Evolutionary conservation across 2,113 vertebrate species (phyloP), one percentile per base, ranked within the genome.

Genomic region (Sturnira hondurensis): DNA sequence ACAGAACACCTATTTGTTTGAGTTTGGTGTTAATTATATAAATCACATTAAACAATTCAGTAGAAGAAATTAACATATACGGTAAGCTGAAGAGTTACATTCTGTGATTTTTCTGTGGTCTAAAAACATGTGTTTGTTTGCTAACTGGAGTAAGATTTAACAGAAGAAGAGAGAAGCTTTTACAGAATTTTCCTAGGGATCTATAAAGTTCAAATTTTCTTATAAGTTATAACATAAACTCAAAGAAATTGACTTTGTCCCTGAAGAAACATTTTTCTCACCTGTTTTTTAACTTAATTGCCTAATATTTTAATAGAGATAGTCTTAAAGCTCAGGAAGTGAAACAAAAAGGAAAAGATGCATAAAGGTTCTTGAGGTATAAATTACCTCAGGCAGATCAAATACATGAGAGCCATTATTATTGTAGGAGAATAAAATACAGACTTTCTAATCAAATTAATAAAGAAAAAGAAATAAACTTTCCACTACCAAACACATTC

Each of bases 381-480:
- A 91, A 96, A 95, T 86, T 77, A 95, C 82, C 77, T 58, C 11
- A 4, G 85, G 68, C 81, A 91, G 93, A 94, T 96, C 71, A 90
- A 88, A 81, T 92, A 86, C 45, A 19, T 92, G 47, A 88, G 36
- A 85, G 33, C 14, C 81, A 70, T 97, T 95, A 92, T 94, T 93
- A 93, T 91, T 58, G 56, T 15, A 93, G 56, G 22, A 82, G 82
- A 96, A 89, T 84, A 56, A 95, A 96, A 61, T 81, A 86, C 43
- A 4, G 61, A 9, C 68, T 94, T 93, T 56, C 52, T 93, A 94
- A 96, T 96, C 38, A 65, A 88, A 90, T 97, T 95, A 96, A 74
- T 68, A 68, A 94, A 91, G 85, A 88, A 96, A 85, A 89, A 97
- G 71, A 96, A 95, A 93, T 56, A 94, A 97, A 74, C 33, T 95